Base-by-base conservation (phyloP, 2,888 invertebrate species). In the Noctua comes region DNA sequence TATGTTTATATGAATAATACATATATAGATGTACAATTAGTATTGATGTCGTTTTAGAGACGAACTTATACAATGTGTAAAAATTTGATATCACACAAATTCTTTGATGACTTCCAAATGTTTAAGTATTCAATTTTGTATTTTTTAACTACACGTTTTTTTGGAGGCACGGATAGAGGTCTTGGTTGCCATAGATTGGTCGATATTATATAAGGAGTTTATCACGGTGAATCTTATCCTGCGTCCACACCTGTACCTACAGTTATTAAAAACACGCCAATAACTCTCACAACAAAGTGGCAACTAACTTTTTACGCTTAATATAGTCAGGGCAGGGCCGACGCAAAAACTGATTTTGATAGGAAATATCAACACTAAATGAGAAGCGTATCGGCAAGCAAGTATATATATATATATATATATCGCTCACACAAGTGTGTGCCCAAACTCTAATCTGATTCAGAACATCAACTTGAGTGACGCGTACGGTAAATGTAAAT, bases 51-150 rank as follows among this genome's bases (percentile, higher is more conserved):
- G 73, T 73, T 64, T 40, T 70, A 73, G 48, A 77, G 57, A 57
- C 82, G 73, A 66, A 82, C 1, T 68, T 70, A 73, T 69, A 76
- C 54, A 76, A 54, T 65, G 43, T 70, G 40, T 68, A 57, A 57
- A 65, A 46, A 54, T 51, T 66, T 73, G 21, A 68, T 27, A 31
- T 59, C 10, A 65, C 48, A 62, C 8, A 69, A 46, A 40, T 68
- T 57, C 24, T 73, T 40, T 43, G 51, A 65, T 57, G 66, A 85
- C 83, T 84, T 84, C 86, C 73, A 86, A 86, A 73, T 86, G 51
- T 86, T 69, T 48, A 6, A 16, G 43, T 27, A 57, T n/a, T 57
- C 65, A 65, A 85, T 73, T 68, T 51, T 68, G 64, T 82, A 82
- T 82, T 82, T 86, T 82, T 5, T 65, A 80, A 57, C 7, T 59